Evolutionary conservation across 2,113 vertebrate species (phyloP).

Genomic region (Xerus inauris): DNA sequence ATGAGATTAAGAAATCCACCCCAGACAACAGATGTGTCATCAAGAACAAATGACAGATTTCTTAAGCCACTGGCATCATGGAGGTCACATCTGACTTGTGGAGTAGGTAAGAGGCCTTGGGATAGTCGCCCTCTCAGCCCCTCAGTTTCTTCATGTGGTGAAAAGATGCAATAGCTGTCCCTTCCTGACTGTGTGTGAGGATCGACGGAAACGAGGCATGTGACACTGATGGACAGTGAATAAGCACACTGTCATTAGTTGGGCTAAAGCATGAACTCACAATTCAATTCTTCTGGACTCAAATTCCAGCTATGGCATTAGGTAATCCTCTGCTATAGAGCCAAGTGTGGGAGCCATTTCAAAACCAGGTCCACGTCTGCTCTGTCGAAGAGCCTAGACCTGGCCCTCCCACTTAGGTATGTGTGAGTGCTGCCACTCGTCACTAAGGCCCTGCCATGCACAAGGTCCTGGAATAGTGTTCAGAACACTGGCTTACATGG

Average conservation of each 20-base stretch:
- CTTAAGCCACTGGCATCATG: not conserved
- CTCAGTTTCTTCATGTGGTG: not conserved
- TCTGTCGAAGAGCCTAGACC: not conserved
- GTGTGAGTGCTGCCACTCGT: not conserved
- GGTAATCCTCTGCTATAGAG: not conserved
- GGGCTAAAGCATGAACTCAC: not conserved
- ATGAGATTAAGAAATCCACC: not conserved
- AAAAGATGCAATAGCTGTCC: not conserved
- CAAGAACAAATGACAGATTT: too few relatives aligned
- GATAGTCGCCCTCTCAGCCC: not conserved
- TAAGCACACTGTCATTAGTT: fast-evolving
- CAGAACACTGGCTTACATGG: too few relatives aligned
- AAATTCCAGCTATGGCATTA: not conserved
- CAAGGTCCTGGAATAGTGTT: not conserved
- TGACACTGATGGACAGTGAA: not conserved
- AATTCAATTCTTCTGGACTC: not conserved
- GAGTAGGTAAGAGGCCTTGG: not conserved
- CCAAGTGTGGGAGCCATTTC: not conserved
- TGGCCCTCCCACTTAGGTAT: not conserved
- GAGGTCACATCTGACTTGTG: not conserved
- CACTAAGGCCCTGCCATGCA: not conserved
- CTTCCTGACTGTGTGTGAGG: not conserved
- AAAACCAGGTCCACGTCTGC: not conserved
- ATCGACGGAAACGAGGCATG: not conserved
- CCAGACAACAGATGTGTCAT: not conserved